These are phyloP conservation scores for Pseudopipra pipra DNA, from an alignment of 2,113 vertebrate species.

Conservation along the genomic window DNA sequence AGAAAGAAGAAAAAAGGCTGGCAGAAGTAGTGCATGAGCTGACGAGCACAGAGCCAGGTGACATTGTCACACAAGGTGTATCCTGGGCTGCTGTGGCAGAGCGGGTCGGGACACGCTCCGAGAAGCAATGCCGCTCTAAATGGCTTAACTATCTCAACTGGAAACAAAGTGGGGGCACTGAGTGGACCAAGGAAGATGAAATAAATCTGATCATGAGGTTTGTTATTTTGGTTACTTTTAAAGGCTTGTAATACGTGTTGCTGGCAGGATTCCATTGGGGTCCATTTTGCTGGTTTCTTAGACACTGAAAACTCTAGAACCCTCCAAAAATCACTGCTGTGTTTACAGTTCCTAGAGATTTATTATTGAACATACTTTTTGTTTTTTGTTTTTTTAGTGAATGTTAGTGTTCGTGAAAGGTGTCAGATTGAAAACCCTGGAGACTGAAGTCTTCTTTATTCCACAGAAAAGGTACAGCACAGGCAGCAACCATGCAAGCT, in stretches of 20 bases:
- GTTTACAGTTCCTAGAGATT: slow-evolving; percentile 52
- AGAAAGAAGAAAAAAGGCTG: slow-evolving; percentile 92
- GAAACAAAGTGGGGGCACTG: slow-evolving; percentile 98
- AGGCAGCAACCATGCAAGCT: slow-evolving; percentile 62
- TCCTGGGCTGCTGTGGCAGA: slow-evolving; percentile 97
- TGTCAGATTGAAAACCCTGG: slow-evolving; percentile 73
- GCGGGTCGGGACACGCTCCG: slow-evolving; percentile 91
- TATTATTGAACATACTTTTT: slow-evolving; percentile 66
- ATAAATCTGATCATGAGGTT: slow-evolving; percentile 91
- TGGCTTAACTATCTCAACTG: slow-evolving; percentile 99
- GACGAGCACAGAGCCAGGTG: slow-evolving; percentile 90
- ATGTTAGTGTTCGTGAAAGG: slow-evolving; percentile 69
- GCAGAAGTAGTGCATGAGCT: slow-evolving; percentile 96
- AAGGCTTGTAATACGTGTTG: neutral
- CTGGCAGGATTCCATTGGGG: slow-evolving; percentile 20
- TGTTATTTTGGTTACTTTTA: slow-evolving; percentile 17
- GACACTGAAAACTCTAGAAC: slow-evolving; percentile 35
- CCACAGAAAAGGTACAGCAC: slow-evolving; percentile 72
- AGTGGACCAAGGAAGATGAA: slow-evolving; percentile 98
- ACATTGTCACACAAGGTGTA: slow-evolving; percentile 93
- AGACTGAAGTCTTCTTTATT: slow-evolving; percentile 75
- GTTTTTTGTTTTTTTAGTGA: slow-evolving; percentile 70
- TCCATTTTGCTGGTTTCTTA: slow-evolving; percentile 42
- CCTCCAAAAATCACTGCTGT: slow-evolving; percentile 43
- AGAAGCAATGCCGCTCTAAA: slow-evolving; percentile 98